Conservation (phyloP, 2,797 vertebrate species). For the Cynopterus sphinx region DNA sequence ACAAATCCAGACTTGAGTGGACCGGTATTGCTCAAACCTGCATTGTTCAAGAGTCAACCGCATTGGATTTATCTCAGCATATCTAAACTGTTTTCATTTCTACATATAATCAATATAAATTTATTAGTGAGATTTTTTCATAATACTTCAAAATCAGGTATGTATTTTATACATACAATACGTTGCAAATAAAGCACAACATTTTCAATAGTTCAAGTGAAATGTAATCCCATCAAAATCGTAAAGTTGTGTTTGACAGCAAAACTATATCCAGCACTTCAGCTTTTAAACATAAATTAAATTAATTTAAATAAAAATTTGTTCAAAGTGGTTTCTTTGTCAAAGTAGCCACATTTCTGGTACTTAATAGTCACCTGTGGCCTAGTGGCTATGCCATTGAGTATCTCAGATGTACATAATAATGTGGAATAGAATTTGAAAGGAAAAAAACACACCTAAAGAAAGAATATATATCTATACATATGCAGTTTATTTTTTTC, state of each 20-base stretch:
- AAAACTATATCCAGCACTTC: background rate
- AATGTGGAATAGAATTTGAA: background rate
- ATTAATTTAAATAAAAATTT: background rate
- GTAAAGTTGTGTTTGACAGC: background rate
- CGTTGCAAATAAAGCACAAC: background rate
- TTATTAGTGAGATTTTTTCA: background rate
- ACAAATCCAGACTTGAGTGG: background rate
- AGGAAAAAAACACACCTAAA: background rate
- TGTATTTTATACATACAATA: background rate
- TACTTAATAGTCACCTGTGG: background rate
- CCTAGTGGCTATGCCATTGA: fast-evolving
- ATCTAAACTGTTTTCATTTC: background rate
- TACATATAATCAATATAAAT: background rate
- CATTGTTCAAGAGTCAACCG: background rate
- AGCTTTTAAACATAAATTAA: background rate
- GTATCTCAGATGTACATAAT: too few relatives aligned
- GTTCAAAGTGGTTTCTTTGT: background rate
- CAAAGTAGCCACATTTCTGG: background rate
- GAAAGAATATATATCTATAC: background rate
- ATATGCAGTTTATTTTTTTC: background rate
- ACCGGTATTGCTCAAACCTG: background rate
- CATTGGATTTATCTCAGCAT: background rate
- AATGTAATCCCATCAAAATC: background rate
- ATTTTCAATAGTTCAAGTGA: background rate
- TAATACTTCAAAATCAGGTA: background rate